phyloP scores from a whole-genome alignment of 2,888 invertebrate species.

The Melipona bicolor region DNA sequence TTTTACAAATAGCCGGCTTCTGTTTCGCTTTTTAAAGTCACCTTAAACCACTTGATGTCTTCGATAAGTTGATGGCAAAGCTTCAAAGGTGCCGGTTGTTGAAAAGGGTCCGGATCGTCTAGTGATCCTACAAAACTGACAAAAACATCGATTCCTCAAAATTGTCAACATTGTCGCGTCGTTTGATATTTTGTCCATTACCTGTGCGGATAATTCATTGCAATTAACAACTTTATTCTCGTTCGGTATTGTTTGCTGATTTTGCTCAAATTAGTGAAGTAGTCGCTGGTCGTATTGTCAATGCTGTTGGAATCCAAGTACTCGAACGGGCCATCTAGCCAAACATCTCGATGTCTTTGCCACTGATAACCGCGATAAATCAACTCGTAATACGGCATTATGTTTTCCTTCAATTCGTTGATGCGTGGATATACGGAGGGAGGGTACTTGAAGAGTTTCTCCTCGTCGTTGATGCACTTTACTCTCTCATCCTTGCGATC shows the following conservation, averaged over 20 bases:
- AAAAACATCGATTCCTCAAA: neutral
- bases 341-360: conserved; percentile 92
- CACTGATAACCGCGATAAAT: conserved; percentile 89
- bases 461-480: conserved; percentile 95
- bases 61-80: conserved; percentile 86
- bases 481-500: conserved; percentile 91
- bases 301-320: conserved; percentile 92
- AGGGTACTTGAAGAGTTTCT: conserved; percentile 93
- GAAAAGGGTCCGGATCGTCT: conserved; percentile 92
- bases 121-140: conserved; percentile 87
- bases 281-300: conserved; percentile 92
- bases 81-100: conserved; percentile 93
- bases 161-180: too few species aligned
- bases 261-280: conserved; percentile 91
- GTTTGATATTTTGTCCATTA: conserved; percentile 5
- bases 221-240: conserved; percentile 91
- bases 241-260: conserved; percentile 91
- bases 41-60: conserved; percentile 86
- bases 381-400: conserved; percentile 89
- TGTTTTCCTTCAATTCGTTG: conserved; percentile 90
- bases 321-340: conserved; percentile 97
- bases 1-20: too few species aligned
- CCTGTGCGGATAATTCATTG: conserved; percentile 86
- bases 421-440: conserved; percentile 91
- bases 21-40: conserved; percentile 62